Base-by-base conservation (phyloP, 1,140 invertebrate species). In the Drosophila ohnishii region DNA sequence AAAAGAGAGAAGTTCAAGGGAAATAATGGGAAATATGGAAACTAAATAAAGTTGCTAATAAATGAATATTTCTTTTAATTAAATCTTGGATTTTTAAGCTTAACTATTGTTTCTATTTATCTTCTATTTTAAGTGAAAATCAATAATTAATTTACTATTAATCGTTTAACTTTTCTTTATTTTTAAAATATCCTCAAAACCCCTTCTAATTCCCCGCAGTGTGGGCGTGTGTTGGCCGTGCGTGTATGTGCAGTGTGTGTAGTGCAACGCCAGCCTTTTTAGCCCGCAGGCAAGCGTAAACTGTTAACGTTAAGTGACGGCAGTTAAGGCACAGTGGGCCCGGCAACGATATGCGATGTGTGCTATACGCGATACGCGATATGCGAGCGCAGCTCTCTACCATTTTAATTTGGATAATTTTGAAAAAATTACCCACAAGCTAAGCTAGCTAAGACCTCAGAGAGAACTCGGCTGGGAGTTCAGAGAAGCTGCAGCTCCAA, bases 251-350 rank as follows among this genome's bases (percentile, higher is more conserved):
- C 32, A 37, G 30, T 40, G 50, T 69, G 67, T 39, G 78, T 63
- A 71, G 64, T 85, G 82, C 83, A 82, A 84, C 81, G 81, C 78
- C 84, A 88, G 83, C 83, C 84, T 83, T 87, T 87, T 87, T 87
- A 83, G 84, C 84, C 76, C 76, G 72, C 84, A 87, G 84, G 84
- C 84, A 87, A 87, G 84, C 84, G 84, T 87, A 87, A 87, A 88
- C 84, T 84, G 84, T 87, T 87, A 87, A 84, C 84, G 84, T 88
- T 88, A 87, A 87, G 84, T 87, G 84, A 87, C 80, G 80, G 84
- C 84, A 87, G 84, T 87, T 87, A 87, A 80, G 84, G 66, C 67
- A 87, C 84, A 87, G 84, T 88, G 84, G 80, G 74, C 63, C 42
- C 42, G 55, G 53, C 44, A 58, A 64, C n/a, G 30, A 22, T 53